phyloP scores from a whole-genome alignment of 2,888 invertebrate genomes.

The Rhagophthalmus giganteus region DNA sequence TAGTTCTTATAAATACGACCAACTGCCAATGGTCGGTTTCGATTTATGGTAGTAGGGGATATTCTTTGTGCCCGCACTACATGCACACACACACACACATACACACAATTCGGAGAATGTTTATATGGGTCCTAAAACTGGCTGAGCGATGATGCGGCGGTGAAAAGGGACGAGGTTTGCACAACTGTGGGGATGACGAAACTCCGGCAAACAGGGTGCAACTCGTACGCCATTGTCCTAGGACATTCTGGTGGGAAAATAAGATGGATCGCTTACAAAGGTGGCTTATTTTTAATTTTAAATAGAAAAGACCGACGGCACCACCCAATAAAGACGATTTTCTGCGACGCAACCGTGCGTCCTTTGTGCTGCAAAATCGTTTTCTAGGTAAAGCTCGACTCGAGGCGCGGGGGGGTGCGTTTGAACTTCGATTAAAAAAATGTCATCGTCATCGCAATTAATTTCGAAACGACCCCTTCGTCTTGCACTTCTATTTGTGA shows the following conservation, averaged over 20 bases:
- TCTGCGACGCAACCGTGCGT: too few species aligned
- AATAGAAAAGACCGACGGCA: not conserved
- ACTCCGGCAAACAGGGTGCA: constrained; percentile 13
- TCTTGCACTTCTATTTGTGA: too few species aligned
- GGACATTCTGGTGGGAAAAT: constrained; percentile 19
- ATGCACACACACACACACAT: too few species aligned
- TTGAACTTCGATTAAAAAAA: too few species aligned
- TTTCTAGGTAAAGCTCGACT: too few species aligned
- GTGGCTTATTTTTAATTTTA: not conserved
- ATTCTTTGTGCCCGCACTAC: constrained; percentile 8
- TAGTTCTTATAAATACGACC: constrained; percentile 30
- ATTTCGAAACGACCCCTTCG: too few species aligned
- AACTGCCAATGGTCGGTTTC: constrained; percentile 27
- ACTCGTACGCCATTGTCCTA: constrained; percentile 24
- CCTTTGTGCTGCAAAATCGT: too few species aligned
- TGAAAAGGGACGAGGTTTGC: constrained; percentile 18
- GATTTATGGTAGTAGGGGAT: constrained; percentile 31
- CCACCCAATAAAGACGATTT: too few species aligned
- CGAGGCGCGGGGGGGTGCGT: too few species aligned
- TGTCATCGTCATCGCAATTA: too few species aligned
- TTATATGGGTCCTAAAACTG: constrained; percentile 13
- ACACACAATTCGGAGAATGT: constrained; percentile 6
- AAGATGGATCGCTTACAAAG: constrained; percentile 10
- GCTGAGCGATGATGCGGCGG: constrained; percentile 9
- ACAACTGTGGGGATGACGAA: constrained; percentile 24